phyloP scores from a whole-genome alignment of 2,797 vertebrate genomes.

The Oryzias dopingdopingensis region DNA sequence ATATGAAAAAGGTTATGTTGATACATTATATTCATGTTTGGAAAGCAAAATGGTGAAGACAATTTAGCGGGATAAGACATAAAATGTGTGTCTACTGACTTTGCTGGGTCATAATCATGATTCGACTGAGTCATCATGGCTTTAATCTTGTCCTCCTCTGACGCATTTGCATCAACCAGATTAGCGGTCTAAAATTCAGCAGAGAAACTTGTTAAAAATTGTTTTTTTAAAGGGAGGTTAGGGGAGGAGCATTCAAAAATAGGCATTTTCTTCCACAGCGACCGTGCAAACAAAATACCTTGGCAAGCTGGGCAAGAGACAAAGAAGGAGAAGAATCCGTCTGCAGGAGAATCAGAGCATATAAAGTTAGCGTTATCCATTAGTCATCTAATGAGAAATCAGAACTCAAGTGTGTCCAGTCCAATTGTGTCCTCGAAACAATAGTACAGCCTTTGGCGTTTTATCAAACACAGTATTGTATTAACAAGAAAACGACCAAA shows the following conservation, averaged over 20 bases:
- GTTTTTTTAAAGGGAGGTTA: not conserved
- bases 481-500: not conserved
- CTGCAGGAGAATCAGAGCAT: constrained; percentile 75
- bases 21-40: not conserved
- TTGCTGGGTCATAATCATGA: constrained; percentile 96
- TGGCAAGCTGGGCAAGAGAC: constrained; percentile 74
- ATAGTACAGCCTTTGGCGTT: too few species aligned
- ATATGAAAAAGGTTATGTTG: not conserved
- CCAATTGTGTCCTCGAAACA: constrained; percentile 15
- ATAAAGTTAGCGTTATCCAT: constrained; percentile 57
- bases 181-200: constrained; percentile 90
- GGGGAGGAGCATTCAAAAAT: not conserved
- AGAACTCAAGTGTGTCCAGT: constrained; percentile 50
- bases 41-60: not conserved
- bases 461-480: not conserved
- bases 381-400: constrained; percentile 45
- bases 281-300: constrained; percentile 55
- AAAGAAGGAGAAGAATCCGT: constrained; percentile 76
- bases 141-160: constrained; percentile 99
- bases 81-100: constrained; percentile 82
- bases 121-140: constrained; percentile 99
- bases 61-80: not conserved
- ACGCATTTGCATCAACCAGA: constrained; percentile 98
- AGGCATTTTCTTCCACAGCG: constrained; percentile 1
- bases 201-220: not conserved